Evolutionary conservation across 2,888 invertebrate species (phyloP).

Genomic region (Phalera bucephala): DNA sequence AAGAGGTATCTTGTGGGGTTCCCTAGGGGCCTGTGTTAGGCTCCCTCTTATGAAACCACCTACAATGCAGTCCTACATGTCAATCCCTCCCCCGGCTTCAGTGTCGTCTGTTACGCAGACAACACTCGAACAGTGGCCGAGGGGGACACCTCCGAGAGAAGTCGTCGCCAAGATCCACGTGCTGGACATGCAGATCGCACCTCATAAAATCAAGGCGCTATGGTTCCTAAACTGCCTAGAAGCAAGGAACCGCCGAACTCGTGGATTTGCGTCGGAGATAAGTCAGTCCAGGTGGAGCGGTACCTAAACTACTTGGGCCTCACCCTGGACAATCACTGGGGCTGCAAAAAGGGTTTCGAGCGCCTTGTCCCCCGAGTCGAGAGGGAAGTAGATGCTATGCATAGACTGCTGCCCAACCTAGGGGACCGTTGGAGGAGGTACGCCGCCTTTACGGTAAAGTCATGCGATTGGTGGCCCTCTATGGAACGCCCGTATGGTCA

Average conservation of each 20-base stretch:
- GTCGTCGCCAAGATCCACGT: background rate
- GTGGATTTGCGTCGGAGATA: slow-evolving; percentile 1
- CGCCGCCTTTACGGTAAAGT: background rate
- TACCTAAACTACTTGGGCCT: slow-evolving; percentile 2
- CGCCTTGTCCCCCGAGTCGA: background rate
- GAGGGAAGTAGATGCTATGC: slow-evolving; percentile 2
- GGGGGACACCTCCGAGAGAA: too few relatives aligned
- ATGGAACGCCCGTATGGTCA: background rate
- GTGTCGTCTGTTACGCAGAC: background rate
- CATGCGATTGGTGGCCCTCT: background rate
- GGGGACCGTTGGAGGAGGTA: background rate
- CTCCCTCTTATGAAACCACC: background rate
- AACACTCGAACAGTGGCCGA: too few relatives aligned
- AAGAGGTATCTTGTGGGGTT: background rate
- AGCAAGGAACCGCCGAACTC: slow-evolving; percentile 2
- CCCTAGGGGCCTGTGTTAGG: background rate
- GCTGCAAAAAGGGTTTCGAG: background rate
- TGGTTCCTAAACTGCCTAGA: slow-evolving; percentile 1
- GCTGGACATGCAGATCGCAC: background rate
- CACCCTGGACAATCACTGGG: background rate
- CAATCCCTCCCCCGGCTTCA: too few relatives aligned
- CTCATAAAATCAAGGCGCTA: slow-evolving; percentile 3
- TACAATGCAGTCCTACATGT: background rate
- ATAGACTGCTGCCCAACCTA: slow-evolving; percentile 2
- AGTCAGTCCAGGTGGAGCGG: slow-evolving; percentile 2